These are phyloP conservation scores for Syritta pipiens DNA, from an alignment of 2,888 invertebrate species.

Conservation along the genomic window DNA sequence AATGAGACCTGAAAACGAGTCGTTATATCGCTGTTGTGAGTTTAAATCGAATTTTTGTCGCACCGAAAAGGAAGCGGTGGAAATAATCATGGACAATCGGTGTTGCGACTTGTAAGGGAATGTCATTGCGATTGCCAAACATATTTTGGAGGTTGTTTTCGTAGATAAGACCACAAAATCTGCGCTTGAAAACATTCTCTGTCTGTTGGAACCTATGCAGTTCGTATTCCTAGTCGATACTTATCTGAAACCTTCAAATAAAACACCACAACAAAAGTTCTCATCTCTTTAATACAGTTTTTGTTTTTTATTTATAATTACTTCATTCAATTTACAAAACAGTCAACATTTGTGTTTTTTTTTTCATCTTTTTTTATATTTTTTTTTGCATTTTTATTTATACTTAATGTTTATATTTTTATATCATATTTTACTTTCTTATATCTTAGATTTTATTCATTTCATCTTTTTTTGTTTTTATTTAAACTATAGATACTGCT, in stretches of 20 bases:
- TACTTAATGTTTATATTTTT: conserved; percentile 11
- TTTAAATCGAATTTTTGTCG: no score
- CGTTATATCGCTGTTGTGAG: no score
- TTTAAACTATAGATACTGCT: conserved; percentile 51
- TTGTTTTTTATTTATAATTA: conserved; percentile 56
- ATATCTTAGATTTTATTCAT: conserved; percentile 8
- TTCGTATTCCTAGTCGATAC: no score
- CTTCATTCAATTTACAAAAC: conserved; percentile 69
- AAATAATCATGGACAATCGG: no score
- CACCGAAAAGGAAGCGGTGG: no score
- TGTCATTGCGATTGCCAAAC: no score
- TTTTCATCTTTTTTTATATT: conserved; percentile 17
- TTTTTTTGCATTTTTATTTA: conserved; percentile 29
- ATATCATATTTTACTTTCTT: conserved; percentile 1
- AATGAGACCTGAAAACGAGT: no score
- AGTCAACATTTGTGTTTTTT: conserved; percentile 61
- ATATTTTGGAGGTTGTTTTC: no score
- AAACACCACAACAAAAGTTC: neutral
- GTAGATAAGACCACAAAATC: no score
- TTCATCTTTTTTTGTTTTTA: conserved; percentile 4
- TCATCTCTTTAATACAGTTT: conserved; percentile 12
- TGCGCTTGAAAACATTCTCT: no score
- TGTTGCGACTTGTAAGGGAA: no score
- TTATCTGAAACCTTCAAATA: neutral
- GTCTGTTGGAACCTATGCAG: no score